A percentile compares a stretch with the other conserved stretches of the same genome.
These are phyloP conservation scores for Acipenser transmontanus DNA, from an alignment of 2,797 vertebrate species.

Conservation along the genomic window DNA sequence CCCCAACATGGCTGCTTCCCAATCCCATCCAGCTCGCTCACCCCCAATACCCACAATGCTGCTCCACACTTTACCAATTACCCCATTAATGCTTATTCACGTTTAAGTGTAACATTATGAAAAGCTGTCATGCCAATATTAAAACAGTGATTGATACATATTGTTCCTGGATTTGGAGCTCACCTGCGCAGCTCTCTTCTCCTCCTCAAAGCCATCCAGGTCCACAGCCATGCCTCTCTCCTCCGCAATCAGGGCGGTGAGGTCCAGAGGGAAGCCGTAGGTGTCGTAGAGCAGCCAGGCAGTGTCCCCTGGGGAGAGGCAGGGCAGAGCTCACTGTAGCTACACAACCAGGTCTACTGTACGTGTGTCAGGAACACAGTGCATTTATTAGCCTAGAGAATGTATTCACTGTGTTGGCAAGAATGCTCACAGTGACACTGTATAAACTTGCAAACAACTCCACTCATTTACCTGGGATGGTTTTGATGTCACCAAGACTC, in stretches of 20 bases:
- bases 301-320: slow-evolving; percentile 74
- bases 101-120: too few species aligned
- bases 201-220: slow-evolving; percentile 84
- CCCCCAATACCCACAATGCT: too few species aligned
- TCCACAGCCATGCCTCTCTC: slow-evolving; percentile 88
- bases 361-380: background rate
- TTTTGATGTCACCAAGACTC: slow-evolving; percentile 77
- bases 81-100: too few species aligned
- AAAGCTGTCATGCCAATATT: too few species aligned
- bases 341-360: background rate
- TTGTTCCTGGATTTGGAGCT: background rate
- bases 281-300: slow-evolving; percentile 96
- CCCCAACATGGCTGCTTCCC: too few species aligned
- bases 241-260: slow-evolving; percentile 91
- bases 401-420: background rate
- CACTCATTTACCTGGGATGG: slow-evolving; percentile 76
- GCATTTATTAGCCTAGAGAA: background rate
- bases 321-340: background rate
- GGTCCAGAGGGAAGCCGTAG: slow-evolving; percentile 90
- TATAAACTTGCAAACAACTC: background rate
- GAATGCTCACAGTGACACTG: background rate
- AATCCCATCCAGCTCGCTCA: too few species aligned
- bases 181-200: slow-evolving; percentile 90
- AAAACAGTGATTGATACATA: too few species aligned
- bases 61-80: too few species aligned